Evolutionary conservation across 2,113 vertebrate species (phyloP).

Genomic region (Cygnus buccinator): DNA sequence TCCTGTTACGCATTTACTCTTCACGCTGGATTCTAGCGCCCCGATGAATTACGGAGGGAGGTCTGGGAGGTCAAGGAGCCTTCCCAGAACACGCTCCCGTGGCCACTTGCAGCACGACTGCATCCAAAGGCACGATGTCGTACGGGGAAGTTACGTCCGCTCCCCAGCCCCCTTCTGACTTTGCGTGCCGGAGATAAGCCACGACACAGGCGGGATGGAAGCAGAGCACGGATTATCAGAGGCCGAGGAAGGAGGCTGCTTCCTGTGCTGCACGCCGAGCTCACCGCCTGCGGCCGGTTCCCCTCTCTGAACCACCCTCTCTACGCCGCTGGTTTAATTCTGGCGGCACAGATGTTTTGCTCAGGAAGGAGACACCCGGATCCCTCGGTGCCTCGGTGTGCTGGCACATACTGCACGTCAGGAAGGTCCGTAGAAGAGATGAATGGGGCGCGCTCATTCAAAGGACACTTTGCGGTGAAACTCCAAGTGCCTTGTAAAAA

Average conservation of each 20-base stretch:
- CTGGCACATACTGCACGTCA: not conserved
- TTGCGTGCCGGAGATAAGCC: slow-evolving; percentile 19
- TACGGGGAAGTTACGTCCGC: not conserved
- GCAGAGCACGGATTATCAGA: not conserved
- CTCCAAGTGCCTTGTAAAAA: not conserved
- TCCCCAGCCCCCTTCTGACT: not conserved
- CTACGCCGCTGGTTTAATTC: not conserved
- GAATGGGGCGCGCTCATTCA: not conserved
- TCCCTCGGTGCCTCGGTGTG: not conserved
- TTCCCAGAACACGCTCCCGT: not conserved
- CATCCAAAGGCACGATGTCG: slow-evolving; percentile 24
- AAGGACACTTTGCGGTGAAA: not conserved
- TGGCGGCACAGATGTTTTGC: not conserved
- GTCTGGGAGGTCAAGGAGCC: not conserved
- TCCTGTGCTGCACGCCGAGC: not conserved
- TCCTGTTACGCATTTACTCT: not conserved
- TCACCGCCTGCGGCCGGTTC: not conserved
- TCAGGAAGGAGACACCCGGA: not conserved
- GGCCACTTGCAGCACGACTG: not conserved
- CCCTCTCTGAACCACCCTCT: not conserved
- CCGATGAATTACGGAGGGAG: not conserved
- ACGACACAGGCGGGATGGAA: not conserved
- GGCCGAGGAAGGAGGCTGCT: slow-evolving; percentile 11
- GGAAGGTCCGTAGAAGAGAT: not conserved
- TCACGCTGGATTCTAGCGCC: not conserved